phyloP scores from a whole-genome alignment of 2,888 invertebrate genomes.

The Crioceris asparagi region DNA sequence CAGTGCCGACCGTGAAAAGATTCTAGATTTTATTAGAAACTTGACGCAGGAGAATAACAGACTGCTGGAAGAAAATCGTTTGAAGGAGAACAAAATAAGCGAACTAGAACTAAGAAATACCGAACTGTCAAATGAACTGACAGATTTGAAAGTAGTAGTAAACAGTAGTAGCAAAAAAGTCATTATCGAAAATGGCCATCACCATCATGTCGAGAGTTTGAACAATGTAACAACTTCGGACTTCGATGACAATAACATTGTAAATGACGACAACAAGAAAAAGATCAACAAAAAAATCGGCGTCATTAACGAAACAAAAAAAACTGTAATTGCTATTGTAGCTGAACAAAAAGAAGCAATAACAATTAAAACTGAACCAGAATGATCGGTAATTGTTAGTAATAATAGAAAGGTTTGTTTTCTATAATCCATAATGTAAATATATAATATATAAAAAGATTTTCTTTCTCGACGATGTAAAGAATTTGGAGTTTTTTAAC shows the following conservation, averaged over 20 bases:
- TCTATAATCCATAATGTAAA: no score
- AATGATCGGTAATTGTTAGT: slow-evolving; percentile 33
- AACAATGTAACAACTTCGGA: slow-evolving; percentile 14
- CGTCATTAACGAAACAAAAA: slow-evolving; percentile 11
- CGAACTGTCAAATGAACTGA: slow-evolving; percentile 23
- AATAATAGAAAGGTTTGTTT: no score
- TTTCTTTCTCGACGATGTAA: no score
- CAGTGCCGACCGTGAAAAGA: slow-evolving; percentile 23
- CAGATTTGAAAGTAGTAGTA: slow-evolving; percentile 14
- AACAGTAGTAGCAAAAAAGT: slow-evolving; percentile 14
- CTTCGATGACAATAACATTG: slow-evolving; percentile 14
- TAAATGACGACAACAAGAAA: slow-evolving; percentile 6
- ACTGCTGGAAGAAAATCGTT: slow-evolving; percentile 25
- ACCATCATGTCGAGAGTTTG: slow-evolving; percentile 3
- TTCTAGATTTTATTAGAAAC: slow-evolving; percentile 29
- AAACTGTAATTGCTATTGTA: slow-evolving; percentile 22
- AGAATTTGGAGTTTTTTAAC: no score
- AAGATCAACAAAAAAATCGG: background rate
- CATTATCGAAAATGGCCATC: slow-evolving; percentile 13
- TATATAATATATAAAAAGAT: no score
- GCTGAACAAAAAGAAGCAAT: slow-evolving; percentile 23
- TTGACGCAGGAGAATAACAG: slow-evolving; percentile 31
- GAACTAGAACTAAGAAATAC: slow-evolving; percentile 28
- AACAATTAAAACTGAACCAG: slow-evolving; percentile 25
- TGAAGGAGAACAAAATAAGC: slow-evolving; percentile 32